Evolutionary conservation across 2,797 vertebrate species (phyloP).

Genomic region (Bovichtus variegatus): DNA sequence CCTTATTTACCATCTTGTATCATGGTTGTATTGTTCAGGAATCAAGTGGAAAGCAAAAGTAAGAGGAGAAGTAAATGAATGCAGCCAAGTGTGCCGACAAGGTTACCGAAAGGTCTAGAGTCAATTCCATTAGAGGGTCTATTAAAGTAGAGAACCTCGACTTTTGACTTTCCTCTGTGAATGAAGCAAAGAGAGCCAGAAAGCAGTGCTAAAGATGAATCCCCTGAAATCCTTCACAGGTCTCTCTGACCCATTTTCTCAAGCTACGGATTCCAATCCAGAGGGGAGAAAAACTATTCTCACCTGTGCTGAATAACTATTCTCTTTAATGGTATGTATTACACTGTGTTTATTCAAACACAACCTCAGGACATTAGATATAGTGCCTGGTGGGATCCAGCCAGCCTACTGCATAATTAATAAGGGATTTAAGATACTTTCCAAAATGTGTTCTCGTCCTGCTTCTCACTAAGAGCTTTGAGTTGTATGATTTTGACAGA

Average conservation of each 20-base stretch:
- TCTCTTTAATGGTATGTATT: slow-evolving; percentile 41
- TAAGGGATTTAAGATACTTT: slow-evolving; percentile 33
- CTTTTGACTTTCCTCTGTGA: slow-evolving; percentile 28
- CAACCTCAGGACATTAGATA: slow-evolving; percentile 36
- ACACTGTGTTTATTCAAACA: slow-evolving; percentile 42
- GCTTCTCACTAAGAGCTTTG: slow-evolving; percentile 17
- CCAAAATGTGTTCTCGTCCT: slow-evolving; percentile 17
- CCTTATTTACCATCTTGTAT: background rate
- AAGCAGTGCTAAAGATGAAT: slow-evolving; percentile 46
- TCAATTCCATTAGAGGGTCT: slow-evolving; percentile 29
- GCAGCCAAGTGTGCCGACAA: background rate
- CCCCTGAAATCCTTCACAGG: slow-evolving; percentile 47
- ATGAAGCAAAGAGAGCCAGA: slow-evolving; percentile 30
- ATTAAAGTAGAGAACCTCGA: slow-evolving; percentile 32
- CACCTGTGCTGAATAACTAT: slow-evolving; percentile 52
- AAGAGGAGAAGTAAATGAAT: background rate
- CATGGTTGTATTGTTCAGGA: background rate
- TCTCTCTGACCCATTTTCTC: slow-evolving; percentile 64
- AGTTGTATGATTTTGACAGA: slow-evolving; percentile 8
- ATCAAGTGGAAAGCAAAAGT: background rate
- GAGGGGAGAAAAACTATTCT: slow-evolving; percentile 47
- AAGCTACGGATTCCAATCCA: slow-evolving; percentile 46
- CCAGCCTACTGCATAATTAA: slow-evolving; percentile 47
- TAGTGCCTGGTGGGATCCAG: slow-evolving; percentile 19
- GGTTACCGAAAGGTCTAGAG: slow-evolving; percentile 40